A percentile compares a stretch with the other conserved stretches of the same genome.
Evolutionary conservation across 2,888 invertebrate genomes (phyloP).

Genomic region (Troides helena): DNA sequence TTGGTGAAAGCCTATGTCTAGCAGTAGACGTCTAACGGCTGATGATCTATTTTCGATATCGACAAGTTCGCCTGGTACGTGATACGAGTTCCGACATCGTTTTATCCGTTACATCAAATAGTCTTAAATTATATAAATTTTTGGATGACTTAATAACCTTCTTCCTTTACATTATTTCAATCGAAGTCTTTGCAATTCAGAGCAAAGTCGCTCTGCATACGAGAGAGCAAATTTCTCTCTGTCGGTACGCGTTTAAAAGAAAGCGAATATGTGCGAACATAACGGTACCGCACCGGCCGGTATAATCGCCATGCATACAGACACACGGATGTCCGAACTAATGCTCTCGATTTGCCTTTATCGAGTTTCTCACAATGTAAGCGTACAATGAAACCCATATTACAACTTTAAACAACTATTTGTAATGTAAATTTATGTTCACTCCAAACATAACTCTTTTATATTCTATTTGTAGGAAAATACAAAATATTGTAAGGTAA

Average conservation of each 20-base stretch:
- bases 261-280: slow-evolving; percentile 56
- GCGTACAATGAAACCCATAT: too few relatives aligned
- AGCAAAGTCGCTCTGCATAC: slow-evolving; percentile 22
- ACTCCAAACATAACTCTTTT: neutral
- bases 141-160: too few relatives aligned
- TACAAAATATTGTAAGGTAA: too few relatives aligned
- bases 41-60: too few relatives aligned
- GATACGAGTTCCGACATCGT: too few relatives aligned
- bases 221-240: slow-evolving; percentile 37
- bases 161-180: neutral
- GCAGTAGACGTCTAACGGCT: too few relatives aligned
- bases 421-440: neutral
- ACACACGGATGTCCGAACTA: slow-evolving; percentile 37
- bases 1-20: too few relatives aligned
- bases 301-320: slow-evolving; percentile 40
- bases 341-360: slow-evolving; percentile 25
- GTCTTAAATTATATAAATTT: too few relatives aligned
- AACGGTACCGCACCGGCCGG: slow-evolving; percentile 59
- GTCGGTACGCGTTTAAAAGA: slow-evolving; percentile 56
- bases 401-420: too few relatives aligned
- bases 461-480: neutral
- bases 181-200: slow-evolving; percentile 24
- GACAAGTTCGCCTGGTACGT: too few relatives aligned
- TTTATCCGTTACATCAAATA: too few relatives aligned
- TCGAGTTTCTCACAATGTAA: neutral